Evolutionary conservation across 2,888 invertebrate species (phyloP).

Genomic region (Callinectes sapidus): DNA sequence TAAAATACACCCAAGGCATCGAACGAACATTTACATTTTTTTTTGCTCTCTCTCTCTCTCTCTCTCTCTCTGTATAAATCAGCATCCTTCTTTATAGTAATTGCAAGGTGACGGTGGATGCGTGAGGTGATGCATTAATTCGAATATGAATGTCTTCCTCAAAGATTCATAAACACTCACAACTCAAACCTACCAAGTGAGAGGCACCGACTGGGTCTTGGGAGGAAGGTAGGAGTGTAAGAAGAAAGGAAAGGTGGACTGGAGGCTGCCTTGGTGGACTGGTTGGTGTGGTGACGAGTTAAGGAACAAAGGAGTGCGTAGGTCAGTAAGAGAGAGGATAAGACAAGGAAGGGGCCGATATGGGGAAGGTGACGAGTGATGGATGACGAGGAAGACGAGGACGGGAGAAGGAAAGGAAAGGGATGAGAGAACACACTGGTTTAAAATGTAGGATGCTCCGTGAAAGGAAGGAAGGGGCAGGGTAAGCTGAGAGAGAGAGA

Average conservation of each 20-base stretch:
- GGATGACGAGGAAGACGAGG: not conserved
- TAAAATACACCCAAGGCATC: not conserved
- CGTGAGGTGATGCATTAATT: conserved; percentile 33
- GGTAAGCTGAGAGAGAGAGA: not conserved
- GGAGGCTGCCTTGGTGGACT: not conserved
- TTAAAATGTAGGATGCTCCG: conserved; percentile 13
- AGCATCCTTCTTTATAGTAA: conserved; percentile 19
- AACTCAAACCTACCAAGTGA: not conserved
- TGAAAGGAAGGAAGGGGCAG: conserved; percentile 27
- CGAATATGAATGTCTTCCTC: conserved; percentile 15
- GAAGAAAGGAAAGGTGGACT: not conserved
- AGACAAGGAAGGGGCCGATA: conserved; percentile 17
- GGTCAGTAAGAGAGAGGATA: not conserved
- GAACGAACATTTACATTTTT: not conserved
- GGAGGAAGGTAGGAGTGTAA: not conserved
- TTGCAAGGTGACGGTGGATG: conserved; percentile 33
- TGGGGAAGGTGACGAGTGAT: conserved; percentile 19
- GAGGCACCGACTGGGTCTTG: not conserved
- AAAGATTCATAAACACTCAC: not conserved
- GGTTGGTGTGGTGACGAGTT: not conserved
- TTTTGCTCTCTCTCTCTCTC: not conserved
- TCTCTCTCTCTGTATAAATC: not conserved
- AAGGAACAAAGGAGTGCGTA: not conserved
- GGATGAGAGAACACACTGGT: not conserved
- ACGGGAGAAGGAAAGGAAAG: conserved; percentile 30